Conservation (phyloP, 2,888 invertebrate species). For the Caenorhabditis sulstoni region DNA sequence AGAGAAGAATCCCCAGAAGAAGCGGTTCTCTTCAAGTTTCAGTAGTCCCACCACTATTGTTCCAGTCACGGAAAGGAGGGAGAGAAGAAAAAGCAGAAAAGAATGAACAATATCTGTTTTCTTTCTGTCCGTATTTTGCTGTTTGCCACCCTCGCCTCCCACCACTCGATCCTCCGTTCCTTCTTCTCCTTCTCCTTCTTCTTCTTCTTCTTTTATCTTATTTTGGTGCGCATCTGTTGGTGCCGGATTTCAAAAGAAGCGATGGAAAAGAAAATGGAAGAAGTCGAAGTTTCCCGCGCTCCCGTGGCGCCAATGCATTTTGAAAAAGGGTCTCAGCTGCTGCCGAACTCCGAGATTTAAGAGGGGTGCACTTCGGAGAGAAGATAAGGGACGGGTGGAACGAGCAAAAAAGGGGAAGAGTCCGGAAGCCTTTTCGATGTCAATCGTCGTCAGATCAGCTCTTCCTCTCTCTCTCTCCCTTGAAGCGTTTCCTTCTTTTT, state of each 20-base stretch:
- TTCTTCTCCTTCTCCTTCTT: constrained; percentile 1
- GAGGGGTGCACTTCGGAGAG: constrained; percentile 30
- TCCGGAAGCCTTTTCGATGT: constrained; percentile 23
- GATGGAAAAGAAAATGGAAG: constrained; percentile 4
- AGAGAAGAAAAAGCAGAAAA: constrained; percentile 27
- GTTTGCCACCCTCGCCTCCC: constrained; percentile 57
- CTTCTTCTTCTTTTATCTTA: constrained; percentile 25
- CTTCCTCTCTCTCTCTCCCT: neutral
- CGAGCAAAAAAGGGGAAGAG: constrained; percentile 1
- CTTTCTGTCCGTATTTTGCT: constrained; percentile 37
- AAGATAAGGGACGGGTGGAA: constrained; percentile 7
- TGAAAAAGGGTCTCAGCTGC: constrained; percentile 19
- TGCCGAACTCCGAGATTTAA: constrained; percentile 22
- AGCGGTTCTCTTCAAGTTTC: constrained; percentile 18
- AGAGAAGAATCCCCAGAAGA: neutral
- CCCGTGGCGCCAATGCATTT: constrained; percentile 22
- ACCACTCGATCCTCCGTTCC: constrained; percentile 47
- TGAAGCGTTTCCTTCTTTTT: neutral
- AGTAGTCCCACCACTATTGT: neutral
- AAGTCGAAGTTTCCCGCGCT: neutral
- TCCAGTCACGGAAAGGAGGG: constrained; percentile 8
- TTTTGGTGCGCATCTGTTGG: constrained; percentile 18
- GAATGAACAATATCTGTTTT: constrained; percentile 45
- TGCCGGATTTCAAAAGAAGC: constrained; percentile 11
- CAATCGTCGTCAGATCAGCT: constrained; percentile 17